Evolutionary conservation across 2,888 invertebrate genomes (phyloP).

Genomic region (Subacronicta megacephala): DNA sequence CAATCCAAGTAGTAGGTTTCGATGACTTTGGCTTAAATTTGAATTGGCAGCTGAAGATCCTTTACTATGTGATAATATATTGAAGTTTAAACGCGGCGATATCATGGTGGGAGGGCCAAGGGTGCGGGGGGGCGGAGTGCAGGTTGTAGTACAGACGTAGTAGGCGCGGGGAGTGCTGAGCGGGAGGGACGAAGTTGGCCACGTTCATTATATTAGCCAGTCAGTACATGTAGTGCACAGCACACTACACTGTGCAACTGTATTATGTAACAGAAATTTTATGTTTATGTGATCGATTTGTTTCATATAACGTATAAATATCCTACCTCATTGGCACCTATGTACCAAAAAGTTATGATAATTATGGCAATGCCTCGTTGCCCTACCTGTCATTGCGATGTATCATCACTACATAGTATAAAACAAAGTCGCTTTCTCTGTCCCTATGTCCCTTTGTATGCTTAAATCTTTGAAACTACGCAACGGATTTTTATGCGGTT

Average conservation of each 20-base stretch:
- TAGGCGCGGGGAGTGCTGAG: conserved; percentile 67
- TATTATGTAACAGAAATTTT: conserved; percentile 2
- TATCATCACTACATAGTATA: too few species aligned
- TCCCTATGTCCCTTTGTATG: too few species aligned
- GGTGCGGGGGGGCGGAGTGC: conserved; percentile 66
- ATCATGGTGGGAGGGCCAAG: conserved; percentile 65
- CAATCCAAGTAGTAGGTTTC: conserved; percentile 1
- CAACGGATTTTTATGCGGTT: too few species aligned
- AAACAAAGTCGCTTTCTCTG: too few species aligned
- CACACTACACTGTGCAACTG: conserved; percentile 4
- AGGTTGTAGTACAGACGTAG: conserved; percentile 81
- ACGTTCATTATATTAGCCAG: conserved; percentile 76
- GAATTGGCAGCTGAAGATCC: conserved; percentile 11
- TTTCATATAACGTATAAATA: too few species aligned
- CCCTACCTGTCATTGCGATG: too few species aligned
- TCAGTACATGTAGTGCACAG: conserved; percentile 54
- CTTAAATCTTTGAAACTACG: too few species aligned
- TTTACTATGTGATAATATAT: conserved; percentile 14
- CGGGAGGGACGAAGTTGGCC: conserved; percentile 50
- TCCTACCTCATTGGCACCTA: too few species aligned
- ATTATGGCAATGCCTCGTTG: too few species aligned
- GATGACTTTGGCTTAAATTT: conserved; percentile 20
- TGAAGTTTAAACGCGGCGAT: conserved; percentile 35
- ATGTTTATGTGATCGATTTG: background rate
- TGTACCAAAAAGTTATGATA: too few species aligned